Percentiles rank a stretch among this genome's conserved stretches.
Evolutionary conservation across 2,113 vertebrate species (phyloP).

Genomic region (Prinia subflava): DNA sequence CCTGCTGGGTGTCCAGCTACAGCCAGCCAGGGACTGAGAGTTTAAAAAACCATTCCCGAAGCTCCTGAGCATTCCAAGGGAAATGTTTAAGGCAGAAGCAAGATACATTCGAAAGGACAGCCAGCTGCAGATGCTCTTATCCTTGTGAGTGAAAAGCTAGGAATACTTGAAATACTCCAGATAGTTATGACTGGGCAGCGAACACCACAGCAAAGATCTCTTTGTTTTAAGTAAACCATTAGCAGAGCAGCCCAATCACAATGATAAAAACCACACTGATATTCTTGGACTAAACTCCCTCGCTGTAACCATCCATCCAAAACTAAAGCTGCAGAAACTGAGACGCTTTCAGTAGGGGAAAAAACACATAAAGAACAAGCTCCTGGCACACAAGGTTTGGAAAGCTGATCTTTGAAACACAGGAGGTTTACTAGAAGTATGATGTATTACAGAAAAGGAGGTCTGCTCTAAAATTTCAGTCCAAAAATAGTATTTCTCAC

Average conservation of each 20-base stretch:
- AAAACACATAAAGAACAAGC: background rate
- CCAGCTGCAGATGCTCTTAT: constrained; percentile 48
- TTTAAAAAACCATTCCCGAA: background rate
- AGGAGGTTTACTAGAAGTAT: background rate
- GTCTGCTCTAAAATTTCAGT: background rate
- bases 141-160: background rate
- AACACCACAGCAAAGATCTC: background rate
- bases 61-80: background rate
- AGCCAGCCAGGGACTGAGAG: background rate
- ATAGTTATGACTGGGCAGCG: constrained; percentile 14
- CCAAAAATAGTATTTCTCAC: background rate
- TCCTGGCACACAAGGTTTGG: background rate
- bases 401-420: background rate
- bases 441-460: background rate
- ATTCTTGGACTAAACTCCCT: background rate
- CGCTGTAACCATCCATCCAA: background rate
- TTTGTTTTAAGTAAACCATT: constrained; percentile 34
- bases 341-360: background rate
- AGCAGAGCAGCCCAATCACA: background rate
- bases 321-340: background rate
- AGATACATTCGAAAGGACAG: background rate
- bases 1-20: background rate
- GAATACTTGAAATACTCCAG: constrained; percentile 51
- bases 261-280: constrained; percentile 11
- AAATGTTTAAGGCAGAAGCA: background rate